A percentile compares a stretch with the other conserved stretches of the same genome.
phyloP scores from a whole-genome alignment of 1,140 invertebrate genomes.

The Euborellia annulipes region DNA sequence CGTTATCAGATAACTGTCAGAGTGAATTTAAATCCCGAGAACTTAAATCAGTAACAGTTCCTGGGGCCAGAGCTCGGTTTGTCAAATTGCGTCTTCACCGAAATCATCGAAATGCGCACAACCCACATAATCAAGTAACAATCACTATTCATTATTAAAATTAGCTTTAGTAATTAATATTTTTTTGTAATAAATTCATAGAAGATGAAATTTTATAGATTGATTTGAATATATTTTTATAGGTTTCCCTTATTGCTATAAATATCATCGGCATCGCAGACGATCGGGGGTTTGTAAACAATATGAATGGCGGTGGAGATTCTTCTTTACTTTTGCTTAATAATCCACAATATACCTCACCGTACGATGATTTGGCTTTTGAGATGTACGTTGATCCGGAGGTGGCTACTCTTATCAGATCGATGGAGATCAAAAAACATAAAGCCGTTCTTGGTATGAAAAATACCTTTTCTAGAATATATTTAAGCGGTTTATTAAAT shows the following conservation, averaged over 20 bases:
- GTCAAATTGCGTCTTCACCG: constrained; percentile 70
- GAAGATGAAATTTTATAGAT: not conserved
- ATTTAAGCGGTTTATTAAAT: too few relatives aligned
- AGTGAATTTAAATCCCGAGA: constrained; percentile 72
- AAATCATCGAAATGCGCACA: constrained; percentile 58
- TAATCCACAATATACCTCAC: constrained; percentile 52
- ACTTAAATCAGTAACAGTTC: constrained; percentile 67
- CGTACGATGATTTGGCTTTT: constrained; percentile 88
- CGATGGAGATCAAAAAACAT: constrained; percentile 72
- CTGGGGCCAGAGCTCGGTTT: constrained; percentile 59
- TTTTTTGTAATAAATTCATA: constrained; percentile 13
- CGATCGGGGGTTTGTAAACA: constrained; percentile 3
- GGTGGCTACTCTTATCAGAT: constrained; percentile 71
- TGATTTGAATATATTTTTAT: constrained; percentile 9
- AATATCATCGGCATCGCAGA: constrained; percentile 23
- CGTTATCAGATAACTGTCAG: constrained; percentile 61
- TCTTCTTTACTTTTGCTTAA: constrained; percentile 6
- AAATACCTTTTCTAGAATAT: constrained; percentile 14
- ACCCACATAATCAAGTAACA: constrained; percentile 65
- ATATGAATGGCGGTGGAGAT: not conserved
- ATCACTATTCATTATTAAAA: too few relatives aligned
- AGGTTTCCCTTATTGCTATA: constrained; percentile 28
- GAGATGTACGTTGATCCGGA: constrained; percentile 95
- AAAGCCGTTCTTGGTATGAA: constrained; percentile 63
- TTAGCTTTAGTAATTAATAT: constrained; percentile 17